A percentile compares a stretch with the other conserved stretches of the same genome.
phyloP scores from a whole-genome alignment of 2,113 vertebrate species.

The Salvelinus alpinus region DNA sequence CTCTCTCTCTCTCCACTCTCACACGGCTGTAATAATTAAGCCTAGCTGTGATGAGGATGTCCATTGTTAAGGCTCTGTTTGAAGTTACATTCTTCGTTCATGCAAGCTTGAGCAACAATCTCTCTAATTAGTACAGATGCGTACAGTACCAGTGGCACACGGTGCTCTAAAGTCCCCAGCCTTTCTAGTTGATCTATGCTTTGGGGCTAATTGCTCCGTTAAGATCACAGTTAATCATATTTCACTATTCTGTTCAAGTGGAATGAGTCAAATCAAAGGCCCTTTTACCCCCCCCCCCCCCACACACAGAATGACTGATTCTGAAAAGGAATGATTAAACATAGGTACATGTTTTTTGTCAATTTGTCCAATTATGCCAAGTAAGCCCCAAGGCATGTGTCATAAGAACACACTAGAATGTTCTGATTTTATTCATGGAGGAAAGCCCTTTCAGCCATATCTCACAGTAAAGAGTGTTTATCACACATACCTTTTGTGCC shows the following conservation, averaged over 20 bases:
- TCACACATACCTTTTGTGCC: not conserved
- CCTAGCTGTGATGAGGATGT: constrained; percentile 13
- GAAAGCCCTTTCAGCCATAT: not conserved
- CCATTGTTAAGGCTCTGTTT: constrained; percentile 33
- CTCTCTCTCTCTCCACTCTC: not conserved
- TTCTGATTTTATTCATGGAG: not conserved
- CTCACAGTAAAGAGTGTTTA: not conserved
- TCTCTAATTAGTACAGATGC: constrained; percentile 53
- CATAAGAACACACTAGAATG: not conserved
- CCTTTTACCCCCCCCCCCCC: constrained; percentile 16
- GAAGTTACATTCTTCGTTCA: constrained; percentile 44
- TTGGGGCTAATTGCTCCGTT: constrained; percentile 52
- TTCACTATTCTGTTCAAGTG: constrained; percentile 54
- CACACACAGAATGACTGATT: not conserved
- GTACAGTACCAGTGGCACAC: constrained; percentile 33
- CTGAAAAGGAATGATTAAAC: constrained; percentile 1
- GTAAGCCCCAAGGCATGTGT: not conserved
- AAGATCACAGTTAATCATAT: constrained; percentile 50
- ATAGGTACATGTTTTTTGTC: constrained; percentile 45
- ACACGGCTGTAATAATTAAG: not conserved
- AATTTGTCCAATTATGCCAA: constrained; percentile 25
- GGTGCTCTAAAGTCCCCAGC: constrained; percentile 8
- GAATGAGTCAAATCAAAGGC: constrained; percentile 59
- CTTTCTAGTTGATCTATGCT: constrained; percentile 10
- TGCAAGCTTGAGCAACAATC: constrained; percentile 43